Conservation (phyloP, 2,113 vertebrate genomes). For the Cyprinodon brontotheroides region DNA sequence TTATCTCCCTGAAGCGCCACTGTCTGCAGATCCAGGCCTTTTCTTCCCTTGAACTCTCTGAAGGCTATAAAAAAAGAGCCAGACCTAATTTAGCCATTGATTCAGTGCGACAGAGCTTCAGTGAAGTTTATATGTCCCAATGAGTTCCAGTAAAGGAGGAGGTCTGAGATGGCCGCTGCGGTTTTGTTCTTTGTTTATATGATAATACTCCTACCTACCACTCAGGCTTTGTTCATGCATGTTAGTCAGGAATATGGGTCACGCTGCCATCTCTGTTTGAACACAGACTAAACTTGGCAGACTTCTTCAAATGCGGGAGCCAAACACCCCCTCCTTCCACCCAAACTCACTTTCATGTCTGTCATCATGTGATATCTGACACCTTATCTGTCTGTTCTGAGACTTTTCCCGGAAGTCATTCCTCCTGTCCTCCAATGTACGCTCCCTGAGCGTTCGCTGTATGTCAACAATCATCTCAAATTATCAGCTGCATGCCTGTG, state of each 20-base stretch:
- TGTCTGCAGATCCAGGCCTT: conserved; percentile 20
- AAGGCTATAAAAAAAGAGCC: conserved; percentile 14
- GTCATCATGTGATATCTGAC: conserved; percentile 43
- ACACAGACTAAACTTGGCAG: conserved; percentile 48
- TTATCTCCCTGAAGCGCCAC: conserved; percentile 56
- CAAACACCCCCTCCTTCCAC: neutral
- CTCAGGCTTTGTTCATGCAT: neutral
- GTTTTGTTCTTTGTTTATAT: neutral
- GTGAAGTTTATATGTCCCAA: conserved; percentile 2
- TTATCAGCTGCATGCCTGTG: conserved; percentile 28
- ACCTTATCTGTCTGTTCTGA: conserved; percentile 34
- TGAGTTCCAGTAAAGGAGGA: neutral
- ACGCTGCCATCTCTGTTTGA: conserved; percentile 50
- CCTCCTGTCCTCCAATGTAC: conserved; percentile 1
- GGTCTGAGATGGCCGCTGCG: neutral
- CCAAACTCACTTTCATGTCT: conserved; percentile 17
- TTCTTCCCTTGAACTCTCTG: neutral
- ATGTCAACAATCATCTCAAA: conserved; percentile 40
- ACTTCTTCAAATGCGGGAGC: conserved; percentile 34
- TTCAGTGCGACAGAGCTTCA: conserved; percentile 12
- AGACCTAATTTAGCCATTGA: conserved; percentile 25
- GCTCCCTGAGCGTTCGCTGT: neutral
- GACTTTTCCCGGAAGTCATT: conserved; percentile 41
- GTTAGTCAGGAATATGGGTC: conserved; percentile 62
- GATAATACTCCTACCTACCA: neutral